Percentiles rank a stretch among this genome's conserved stretches.
These are phyloP conservation scores for Invenusta paracnida DNA, from an alignment of 2,888 invertebrate genomes.

Conservation along the genomic window DNA sequence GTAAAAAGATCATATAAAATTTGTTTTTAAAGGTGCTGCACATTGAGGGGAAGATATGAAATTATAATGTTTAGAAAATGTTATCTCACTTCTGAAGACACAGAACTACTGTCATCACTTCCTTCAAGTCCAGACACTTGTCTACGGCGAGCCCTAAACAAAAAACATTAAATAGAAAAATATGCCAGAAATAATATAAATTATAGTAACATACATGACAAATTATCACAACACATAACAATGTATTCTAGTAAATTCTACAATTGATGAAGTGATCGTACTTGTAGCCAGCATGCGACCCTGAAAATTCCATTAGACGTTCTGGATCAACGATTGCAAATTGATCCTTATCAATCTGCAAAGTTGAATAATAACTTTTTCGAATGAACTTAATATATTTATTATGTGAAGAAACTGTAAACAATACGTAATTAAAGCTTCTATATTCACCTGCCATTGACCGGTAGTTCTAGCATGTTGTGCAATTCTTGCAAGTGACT, in stretches of 20 bases:
- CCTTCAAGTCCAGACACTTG: neutral
- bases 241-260: too few relatives aligned
- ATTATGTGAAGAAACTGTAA: neutral
- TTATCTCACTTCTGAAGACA: neutral
- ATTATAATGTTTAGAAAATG: too few relatives aligned
- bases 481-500: neutral
- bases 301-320: neutral
- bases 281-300: neutral
- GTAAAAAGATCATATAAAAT: too few relatives aligned
- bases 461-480: neutral
- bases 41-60: too few relatives aligned
- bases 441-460: neutral
- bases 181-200: too few relatives aligned
- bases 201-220: too few relatives aligned
- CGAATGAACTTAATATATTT: neutral
- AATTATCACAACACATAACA: too few relatives aligned
- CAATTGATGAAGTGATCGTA: too few relatives aligned
- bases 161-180: too few relatives aligned
- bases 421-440: neutral
- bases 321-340: slow-evolving; percentile 11
- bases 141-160: neutral
- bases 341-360: neutral
- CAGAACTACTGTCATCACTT: neutral
- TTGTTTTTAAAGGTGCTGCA: too few relatives aligned
- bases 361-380: neutral